Evolutionary conservation across 2,888 invertebrate species (phyloP).

Genomic region (Ectemnius lituratus): DNA sequence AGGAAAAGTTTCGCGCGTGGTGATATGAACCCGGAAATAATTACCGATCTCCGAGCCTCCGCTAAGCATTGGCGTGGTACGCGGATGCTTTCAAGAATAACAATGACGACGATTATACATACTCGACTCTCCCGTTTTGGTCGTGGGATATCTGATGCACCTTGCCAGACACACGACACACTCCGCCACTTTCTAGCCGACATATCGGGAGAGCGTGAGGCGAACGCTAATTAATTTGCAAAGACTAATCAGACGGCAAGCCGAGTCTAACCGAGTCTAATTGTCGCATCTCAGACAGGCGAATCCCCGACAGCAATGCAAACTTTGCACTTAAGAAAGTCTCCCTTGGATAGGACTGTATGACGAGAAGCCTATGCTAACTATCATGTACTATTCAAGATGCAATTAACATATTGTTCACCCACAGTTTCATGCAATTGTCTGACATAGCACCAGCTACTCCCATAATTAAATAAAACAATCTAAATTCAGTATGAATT

Average conservation of each 20-base stretch:
- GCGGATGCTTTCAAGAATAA: constrained; percentile 23
- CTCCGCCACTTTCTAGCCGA: background rate
- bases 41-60: constrained; percentile 25
- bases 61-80: constrained; percentile 1
- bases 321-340: too few species aligned
- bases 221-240: background rate
- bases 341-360: too few species aligned
- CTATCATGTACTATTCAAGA: too few species aligned
- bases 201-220: background rate
- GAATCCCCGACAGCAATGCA: too few species aligned
- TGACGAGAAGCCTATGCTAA: too few species aligned
- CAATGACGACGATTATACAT: constrained; percentile 38
- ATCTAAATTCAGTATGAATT: too few species aligned
- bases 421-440: too few species aligned
- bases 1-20: constrained; percentile 21
- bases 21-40: constrained; percentile 46
- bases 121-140: constrained; percentile 26
- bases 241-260: background rate
- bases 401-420: too few species aligned
- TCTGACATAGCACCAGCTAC: too few species aligned
- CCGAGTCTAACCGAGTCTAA: background rate
- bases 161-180: constrained; percentile 13
- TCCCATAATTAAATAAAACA: too few species aligned
- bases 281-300: background rate
- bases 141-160: constrained; percentile 19